A percentile compares a stretch with the other conserved stretches of the same genome.
Conservation (phyloP, 2,888 invertebrate species). For the Pheosia tremula region DNA sequence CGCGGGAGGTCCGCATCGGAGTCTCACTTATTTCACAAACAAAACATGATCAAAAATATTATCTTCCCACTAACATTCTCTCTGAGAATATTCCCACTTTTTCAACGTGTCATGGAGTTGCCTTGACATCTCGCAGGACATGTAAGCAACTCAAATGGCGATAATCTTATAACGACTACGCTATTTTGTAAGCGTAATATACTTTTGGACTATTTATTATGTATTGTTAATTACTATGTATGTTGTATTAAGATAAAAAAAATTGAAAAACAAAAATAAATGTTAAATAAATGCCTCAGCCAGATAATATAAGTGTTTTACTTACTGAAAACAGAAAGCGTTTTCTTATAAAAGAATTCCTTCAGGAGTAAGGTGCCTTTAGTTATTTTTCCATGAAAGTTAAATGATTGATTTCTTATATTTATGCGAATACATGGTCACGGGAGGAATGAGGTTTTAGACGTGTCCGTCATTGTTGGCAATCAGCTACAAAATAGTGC, state of each 20-base stretch:
- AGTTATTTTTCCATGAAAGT: too few relatives aligned
- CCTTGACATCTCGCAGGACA: slow-evolving; percentile 68
- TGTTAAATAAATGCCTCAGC: slow-evolving; percentile 85
- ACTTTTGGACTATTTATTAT: slow-evolving; percentile 85
- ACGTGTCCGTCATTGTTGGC: too few relatives aligned
- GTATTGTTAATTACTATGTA: slow-evolving; percentile 85
- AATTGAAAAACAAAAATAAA: slow-evolving; percentile 81
- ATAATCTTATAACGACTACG: slow-evolving; percentile 84
- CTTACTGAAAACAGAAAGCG: slow-evolving; percentile 23
- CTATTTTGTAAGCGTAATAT: slow-evolving; percentile 85
- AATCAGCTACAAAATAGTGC: too few relatives aligned
- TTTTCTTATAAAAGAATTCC: too few relatives aligned
- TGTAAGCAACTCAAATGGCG: slow-evolving; percentile 80
- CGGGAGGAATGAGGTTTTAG: too few relatives aligned
- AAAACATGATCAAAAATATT: slow-evolving; percentile 19
- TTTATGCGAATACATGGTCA: too few relatives aligned
- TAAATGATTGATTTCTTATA: too few relatives aligned
- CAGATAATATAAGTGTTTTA: slow-evolving; percentile 71
- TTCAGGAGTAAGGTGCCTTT: too few relatives aligned
- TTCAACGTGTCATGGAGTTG: slow-evolving; percentile 62
- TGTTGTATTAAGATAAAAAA: slow-evolving; percentile 83
- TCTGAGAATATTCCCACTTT: slow-evolving; percentile 69
- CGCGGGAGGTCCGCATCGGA: too few relatives aligned
- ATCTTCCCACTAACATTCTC: slow-evolving; percentile 44
- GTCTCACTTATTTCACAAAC: too few relatives aligned